Base-by-base conservation (phyloP, 2,888 invertebrate species). In the Cabera pusaria region DNA sequence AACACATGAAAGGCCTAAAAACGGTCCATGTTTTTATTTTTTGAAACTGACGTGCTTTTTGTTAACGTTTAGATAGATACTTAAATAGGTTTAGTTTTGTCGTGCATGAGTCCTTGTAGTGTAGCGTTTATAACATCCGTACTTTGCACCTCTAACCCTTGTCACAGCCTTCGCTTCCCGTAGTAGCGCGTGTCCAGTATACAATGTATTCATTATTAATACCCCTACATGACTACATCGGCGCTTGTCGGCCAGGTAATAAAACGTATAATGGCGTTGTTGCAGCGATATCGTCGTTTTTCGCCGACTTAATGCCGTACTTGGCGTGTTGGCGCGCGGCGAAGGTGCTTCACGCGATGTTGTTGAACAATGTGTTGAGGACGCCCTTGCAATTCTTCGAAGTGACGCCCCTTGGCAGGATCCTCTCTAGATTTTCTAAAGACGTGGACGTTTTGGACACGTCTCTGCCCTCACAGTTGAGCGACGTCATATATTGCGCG, bases 351-450 rank as follows among this genome's bases (percentile, higher is more conserved):
- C 93, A 93, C 84, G 71, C 75, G 48, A 67, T 74, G 26, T 80
- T 95, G 72, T 81, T 95, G 65, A 60, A 68, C 36, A 91, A 90
- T 65, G 90, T 94, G 50, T 70, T 95, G 53, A 90, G 90, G 66
- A 90, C 92, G 64, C 94, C 95, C 35, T 91, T 94, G 86, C 90
- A 92, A 67, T 92, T 95, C 87, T 95, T 94, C 85, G 95, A 96
- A 78, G 93, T 92, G 58, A 95, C 95, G 35, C 95, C 95, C 23
- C 59, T 92, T 52, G 95, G 95, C 72, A 90, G 95, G 56, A 92
- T 96, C 59, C 86, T 96, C 41, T 71, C 92, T 84, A 91, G 94
- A 75, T 94, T 94, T 84, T 92, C 93, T 75, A 93, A 93, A 91
- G 94, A 95, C 81, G 84, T 94, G 59, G 93, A 94, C 75, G 90